Conservation (phyloP, 2,113 vertebrate species). For the Oenanthe melanoleuca region DNA sequence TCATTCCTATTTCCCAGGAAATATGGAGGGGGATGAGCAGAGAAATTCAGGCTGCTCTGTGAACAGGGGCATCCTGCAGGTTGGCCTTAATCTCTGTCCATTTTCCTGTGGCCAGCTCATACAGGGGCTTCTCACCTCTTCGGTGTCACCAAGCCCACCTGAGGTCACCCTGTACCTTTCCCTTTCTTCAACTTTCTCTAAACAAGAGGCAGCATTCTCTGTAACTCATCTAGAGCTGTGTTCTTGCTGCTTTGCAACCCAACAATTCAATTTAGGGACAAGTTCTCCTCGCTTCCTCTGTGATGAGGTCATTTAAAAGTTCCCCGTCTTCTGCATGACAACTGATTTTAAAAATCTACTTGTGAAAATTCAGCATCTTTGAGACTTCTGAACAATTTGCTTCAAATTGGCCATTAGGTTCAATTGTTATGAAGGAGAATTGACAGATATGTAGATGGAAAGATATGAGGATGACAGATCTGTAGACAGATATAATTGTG, state of each 20-base stretch:
- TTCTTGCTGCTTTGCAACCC: not conserved
- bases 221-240: not conserved
- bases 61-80: not conserved
- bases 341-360: not conserved
- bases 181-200: not conserved
- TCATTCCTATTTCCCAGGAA: not conserved
- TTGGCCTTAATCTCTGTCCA: not conserved
- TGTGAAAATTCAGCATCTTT: not conserved
- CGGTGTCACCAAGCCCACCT: not conserved
- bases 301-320: not conserved
- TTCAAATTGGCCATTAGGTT: not conserved
- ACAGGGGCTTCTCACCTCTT: not conserved
- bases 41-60: not conserved
- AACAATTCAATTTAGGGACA: not conserved
- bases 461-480: not conserved
- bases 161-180: not conserved
- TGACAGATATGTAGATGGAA: not conserved
- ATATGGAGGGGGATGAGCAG: not conserved
- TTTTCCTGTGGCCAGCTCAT: not conserved
- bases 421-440: not conserved
- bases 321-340: not conserved
- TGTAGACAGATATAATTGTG: not conserved
- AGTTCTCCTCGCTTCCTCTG: not conserved
- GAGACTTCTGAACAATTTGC: not conserved
- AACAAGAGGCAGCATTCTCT: not conserved